phyloP scores from a whole-genome alignment of 2,797 vertebrate species.

The Sebastes hubbsi region DNA sequence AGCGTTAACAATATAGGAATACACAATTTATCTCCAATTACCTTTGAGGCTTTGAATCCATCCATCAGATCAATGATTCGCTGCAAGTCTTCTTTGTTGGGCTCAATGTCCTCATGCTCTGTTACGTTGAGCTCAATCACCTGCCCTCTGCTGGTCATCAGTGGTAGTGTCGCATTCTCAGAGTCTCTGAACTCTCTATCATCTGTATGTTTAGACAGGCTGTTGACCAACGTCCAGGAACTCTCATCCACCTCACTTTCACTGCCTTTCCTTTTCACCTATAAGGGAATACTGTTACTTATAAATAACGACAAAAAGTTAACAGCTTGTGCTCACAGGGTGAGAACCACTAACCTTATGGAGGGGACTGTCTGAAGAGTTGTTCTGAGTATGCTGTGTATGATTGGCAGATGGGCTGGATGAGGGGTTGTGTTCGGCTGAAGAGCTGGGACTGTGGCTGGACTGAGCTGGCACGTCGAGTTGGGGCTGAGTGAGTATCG shows the following conservation, averaged over 20 bases:
- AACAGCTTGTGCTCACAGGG: background rate
- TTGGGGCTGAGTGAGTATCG: slow-evolving; percentile 22
- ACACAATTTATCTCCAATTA: slow-evolving; percentile 54
- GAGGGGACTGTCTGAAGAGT: slow-evolving; percentile 24
- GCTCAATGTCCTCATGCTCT: slow-evolving; percentile 26
- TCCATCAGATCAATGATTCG: slow-evolving; percentile 84
- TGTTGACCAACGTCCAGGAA: slow-evolving; percentile 48
- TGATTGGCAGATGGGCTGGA: slow-evolving; percentile 20
- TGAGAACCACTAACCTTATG: slow-evolving; percentile 49
- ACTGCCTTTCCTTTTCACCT: slow-evolving; percentile 57
- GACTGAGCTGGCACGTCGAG: background rate
- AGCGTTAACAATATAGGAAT: background rate
- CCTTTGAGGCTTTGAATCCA: slow-evolving; percentile 94
- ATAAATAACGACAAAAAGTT: background rate
- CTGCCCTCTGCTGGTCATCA: slow-evolving; percentile 27
- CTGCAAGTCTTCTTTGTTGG: slow-evolving; percentile 62
- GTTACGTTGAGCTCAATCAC: slow-evolving; percentile 16
- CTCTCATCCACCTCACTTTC: slow-evolving; percentile 18
- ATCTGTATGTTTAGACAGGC: slow-evolving; percentile 43
- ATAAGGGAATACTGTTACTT: background rate
- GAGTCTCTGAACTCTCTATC: background rate
- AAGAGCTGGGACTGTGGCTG: slow-evolving; percentile 10
- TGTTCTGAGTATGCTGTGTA: slow-evolving; percentile 19
- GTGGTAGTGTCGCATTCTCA: slow-evolving; percentile 1
- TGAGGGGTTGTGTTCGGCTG: slow-evolving; percentile 5